Evolutionary conservation across 37 sponge, comb jelly and placozoan genomes (phyloP).

Genomic region (Ephydatia muelleri): DNA sequence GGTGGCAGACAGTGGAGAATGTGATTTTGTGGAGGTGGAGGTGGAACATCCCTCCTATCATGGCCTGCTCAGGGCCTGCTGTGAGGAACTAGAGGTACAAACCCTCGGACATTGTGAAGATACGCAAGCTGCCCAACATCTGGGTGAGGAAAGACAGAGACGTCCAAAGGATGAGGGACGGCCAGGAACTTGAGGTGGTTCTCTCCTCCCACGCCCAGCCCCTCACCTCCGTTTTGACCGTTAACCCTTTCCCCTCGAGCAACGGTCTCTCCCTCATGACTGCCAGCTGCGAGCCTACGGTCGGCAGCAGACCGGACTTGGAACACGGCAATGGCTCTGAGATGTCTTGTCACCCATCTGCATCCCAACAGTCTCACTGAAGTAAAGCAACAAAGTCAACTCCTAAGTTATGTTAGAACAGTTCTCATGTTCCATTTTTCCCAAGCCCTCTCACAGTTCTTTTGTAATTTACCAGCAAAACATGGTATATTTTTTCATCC

Average conservation of each 20-base stretch:
- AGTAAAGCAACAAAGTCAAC: neutral
- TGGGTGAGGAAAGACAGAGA: slow-evolving; percentile 83
- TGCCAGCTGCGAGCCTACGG: neutral
- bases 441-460: neutral
- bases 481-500: neutral
- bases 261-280: neutral
- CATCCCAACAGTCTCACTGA: neutral
- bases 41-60: slow-evolving; percentile 41
- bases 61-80: slow-evolving; percentile 44
- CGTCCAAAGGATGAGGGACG: slow-evolving; percentile 61
- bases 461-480: neutral
- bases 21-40: slow-evolving; percentile 85
- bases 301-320: neutral
- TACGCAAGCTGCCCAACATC: slow-evolving; percentile 89
- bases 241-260: neutral
- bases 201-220: slow-evolving; percentile 4
- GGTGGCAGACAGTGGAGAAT: slow-evolving; percentile 56
- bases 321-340: neutral
- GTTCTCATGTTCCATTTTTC: neutral
- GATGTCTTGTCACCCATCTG: neutral
- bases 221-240: neutral
- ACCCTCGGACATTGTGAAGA: slow-evolving; percentile 48
- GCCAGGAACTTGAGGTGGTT: slow-evolving; percentile 84
- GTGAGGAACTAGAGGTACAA: slow-evolving; percentile 70
- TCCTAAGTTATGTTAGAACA: neutral